Conservation (phyloP, 2,888 invertebrate species). For the Beris chalybata region DNA sequence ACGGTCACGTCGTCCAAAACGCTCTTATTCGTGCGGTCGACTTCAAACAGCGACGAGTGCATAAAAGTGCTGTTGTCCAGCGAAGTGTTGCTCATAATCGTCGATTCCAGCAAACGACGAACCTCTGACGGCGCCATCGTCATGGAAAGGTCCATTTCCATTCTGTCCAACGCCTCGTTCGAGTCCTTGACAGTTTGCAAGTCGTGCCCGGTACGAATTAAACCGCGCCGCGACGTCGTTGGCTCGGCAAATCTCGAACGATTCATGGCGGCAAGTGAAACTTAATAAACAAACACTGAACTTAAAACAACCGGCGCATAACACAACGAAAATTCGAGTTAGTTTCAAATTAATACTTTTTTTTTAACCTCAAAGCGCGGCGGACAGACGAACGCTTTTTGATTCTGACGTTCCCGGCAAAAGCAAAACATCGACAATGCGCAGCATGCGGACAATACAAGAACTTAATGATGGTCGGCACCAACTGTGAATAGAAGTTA, state of each 20-base stretch:
- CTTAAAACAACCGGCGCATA: too few relatives aligned
- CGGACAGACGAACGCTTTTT: too few relatives aligned
- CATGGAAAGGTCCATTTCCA: conserved; percentile 43
- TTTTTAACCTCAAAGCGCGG: too few relatives aligned
- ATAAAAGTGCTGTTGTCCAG: conserved; percentile 4
- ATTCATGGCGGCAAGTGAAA: conserved; percentile 6
- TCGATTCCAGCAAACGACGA: conserved; percentile 43
- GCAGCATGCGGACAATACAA: too few relatives aligned
- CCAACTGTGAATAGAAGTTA: too few relatives aligned
- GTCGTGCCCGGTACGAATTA: conserved; percentile 8
- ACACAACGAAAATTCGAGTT: too few relatives aligned
- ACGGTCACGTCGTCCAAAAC: conserved; percentile 19
- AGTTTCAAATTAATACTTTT: too few relatives aligned
- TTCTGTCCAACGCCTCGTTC: conserved; percentile 23
- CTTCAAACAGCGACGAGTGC: conserved; percentile 36
- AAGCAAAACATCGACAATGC: too few relatives aligned
- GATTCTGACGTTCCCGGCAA: too few relatives aligned
- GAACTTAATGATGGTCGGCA: too few relatives aligned
- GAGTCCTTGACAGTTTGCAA: conserved; percentile 60
- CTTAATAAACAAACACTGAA: too few relatives aligned
- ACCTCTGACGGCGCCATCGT: conserved; percentile 47
- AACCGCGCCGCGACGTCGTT: conserved; percentile 12
- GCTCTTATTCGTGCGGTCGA: conserved; percentile 30
- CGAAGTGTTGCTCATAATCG: conserved; percentile 23
- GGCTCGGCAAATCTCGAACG: background rate